Evolutionary conservation across 1,140 invertebrate genomes (phyloP), one percentile per base, ranked within the genome.

Genomic region (Ooceraea biroi): DNA sequence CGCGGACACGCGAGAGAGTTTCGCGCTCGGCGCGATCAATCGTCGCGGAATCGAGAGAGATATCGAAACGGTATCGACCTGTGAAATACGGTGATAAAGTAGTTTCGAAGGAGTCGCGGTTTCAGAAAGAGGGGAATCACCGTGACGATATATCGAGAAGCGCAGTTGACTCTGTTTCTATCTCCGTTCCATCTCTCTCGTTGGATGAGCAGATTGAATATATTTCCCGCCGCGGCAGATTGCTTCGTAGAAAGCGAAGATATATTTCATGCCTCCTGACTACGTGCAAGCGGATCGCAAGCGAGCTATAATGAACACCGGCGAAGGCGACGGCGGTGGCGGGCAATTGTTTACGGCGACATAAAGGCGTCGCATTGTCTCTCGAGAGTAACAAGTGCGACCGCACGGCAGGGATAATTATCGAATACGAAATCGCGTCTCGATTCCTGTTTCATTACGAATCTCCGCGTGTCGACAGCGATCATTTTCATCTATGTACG

Each of bases 311-410:
- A 71, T 57, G 65, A 71, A 58, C 50, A 19, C 17, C 25, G 65
- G 36, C 7, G 41, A 22, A n/a, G 36, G 7, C 36, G 36, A 36
- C 2, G 36, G 36, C 36, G 36, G 36, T 36, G 36, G 36, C 12
- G 36, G 76, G 36, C 76, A 17, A 80, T 80, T 80, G 76, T 80
- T 80, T 46, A 50, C 50, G 65, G 36, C 50, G 36, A 46, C 76
- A 80, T 46, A 44, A 71, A 80, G 65, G 65, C 65, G 65, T 80
- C 76, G 65, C 76, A 78, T 78, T 80, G 65, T 80, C 65, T 80
- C 36, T 22, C 41, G 41, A 36, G 36, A 25, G 30, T 71, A 80
- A 55, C 50, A 30, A 80, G 76, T 44, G 52, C 22, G 72, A 44
- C 14, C 30, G 72, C 25, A 57, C 25, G 27, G 12, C 50, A 50